Conservation (phyloP, 1,140 invertebrate species). For the Megathymus violae region DNA sequence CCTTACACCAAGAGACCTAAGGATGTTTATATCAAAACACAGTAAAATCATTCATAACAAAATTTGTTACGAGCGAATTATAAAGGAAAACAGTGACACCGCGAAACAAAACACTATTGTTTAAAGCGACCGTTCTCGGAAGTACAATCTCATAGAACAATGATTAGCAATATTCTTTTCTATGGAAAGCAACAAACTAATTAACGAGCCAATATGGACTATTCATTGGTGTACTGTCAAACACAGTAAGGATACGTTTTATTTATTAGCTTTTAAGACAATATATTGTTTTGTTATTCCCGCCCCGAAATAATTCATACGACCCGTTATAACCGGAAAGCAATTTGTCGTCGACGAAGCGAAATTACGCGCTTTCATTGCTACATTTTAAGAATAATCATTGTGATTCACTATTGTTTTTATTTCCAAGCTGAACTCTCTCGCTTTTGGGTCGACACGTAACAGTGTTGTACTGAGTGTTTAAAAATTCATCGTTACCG, state of each 20-base stretch:
- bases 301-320: slow-evolving; percentile 27
- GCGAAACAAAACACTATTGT: slow-evolving; percentile 56
- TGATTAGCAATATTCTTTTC: slow-evolving; percentile 33
- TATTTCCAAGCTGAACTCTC: no score
- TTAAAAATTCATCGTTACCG: no score
- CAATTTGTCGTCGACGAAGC: slow-evolving; percentile 22
- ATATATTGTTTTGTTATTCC: slow-evolving; percentile 33
- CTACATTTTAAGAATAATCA: not conserved
- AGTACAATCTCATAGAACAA: slow-evolving; percentile 44
- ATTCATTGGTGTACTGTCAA: slow-evolving; percentile 32
- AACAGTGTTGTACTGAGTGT: no score
- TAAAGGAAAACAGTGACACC: slow-evolving; percentile 60
- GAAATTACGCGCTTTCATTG: not conserved
- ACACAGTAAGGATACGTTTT: slow-evolving; percentile 15
- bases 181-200: slow-evolving; percentile 29
- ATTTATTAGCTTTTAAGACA: slow-evolving; percentile 31
- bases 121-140: slow-evolving; percentile 48
- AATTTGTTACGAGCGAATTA: slow-evolving; percentile 39
- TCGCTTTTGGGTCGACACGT: no score
- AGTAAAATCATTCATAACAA: slow-evolving; percentile 39
- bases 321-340: slow-evolving; percentile 23
- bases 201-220: slow-evolving; percentile 24
- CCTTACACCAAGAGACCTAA: slow-evolving; percentile 13
- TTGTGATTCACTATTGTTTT: no score
- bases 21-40: slow-evolving; percentile 15